Percentiles rank a stretch among this genome's conserved stretches.
Conservation (phyloP, 2,888 invertebrate genomes). For the Limenitis camilla region DNA sequence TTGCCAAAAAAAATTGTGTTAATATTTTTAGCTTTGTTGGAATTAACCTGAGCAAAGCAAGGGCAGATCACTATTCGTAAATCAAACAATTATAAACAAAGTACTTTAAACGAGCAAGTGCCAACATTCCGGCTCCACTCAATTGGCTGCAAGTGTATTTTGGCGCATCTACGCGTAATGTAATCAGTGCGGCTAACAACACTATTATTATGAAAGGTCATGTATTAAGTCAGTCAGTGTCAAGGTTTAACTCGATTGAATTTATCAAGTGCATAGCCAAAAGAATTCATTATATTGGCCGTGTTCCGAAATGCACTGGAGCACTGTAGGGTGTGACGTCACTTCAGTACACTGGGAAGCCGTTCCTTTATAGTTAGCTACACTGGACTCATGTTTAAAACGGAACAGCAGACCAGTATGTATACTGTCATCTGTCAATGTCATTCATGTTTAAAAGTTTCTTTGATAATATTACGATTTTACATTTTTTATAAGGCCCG, state of each 20-base stretch:
- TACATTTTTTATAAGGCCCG: too few relatives aligned
- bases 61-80: background rate
- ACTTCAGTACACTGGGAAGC: background rate
- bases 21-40: too few relatives aligned
- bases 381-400: too few relatives aligned
- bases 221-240: background rate
- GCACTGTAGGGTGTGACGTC: too few relatives aligned
- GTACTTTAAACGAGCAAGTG: background rate
- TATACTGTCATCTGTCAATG: too few relatives aligned
- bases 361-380: too few relatives aligned
- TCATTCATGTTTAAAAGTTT: too few relatives aligned
- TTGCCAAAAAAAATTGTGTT: too few relatives aligned
- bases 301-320: too few relatives aligned
- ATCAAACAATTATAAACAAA: background rate
- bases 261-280: background rate
- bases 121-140: constrained; percentile 5
- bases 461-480: too few relatives aligned
- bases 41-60: background rate
- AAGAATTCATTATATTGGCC: background rate
- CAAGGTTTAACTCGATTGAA: background rate
- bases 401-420: too few relatives aligned
- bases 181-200: background rate
- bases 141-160: constrained; percentile 3
- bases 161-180: background rate
- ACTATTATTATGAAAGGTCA: constrained; percentile 8